These are phyloP conservation scores for Stegastes partitus DNA, from an alignment of 2,113 vertebrate species.

Conservation along the genomic window DNA sequence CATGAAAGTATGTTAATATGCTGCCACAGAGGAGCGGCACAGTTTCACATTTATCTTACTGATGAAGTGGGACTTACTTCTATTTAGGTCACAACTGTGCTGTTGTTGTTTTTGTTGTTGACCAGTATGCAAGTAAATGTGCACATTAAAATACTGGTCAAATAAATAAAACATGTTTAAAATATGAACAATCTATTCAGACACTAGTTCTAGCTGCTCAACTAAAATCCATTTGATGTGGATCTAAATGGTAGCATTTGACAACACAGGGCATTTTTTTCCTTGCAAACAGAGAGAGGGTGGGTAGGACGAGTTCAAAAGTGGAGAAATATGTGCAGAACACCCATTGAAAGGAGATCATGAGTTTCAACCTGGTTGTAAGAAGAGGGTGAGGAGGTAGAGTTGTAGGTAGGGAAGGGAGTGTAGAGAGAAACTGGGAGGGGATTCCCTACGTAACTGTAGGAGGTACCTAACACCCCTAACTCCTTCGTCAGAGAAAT, in stretches of 20 bases:
- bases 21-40: not conserved
- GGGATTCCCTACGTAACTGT: slow-evolving; percentile 59
- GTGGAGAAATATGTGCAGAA: slow-evolving; percentile 32
- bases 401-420: slow-evolving; percentile 3
- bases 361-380: slow-evolving; percentile 61
- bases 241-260: slow-evolving; percentile 59
- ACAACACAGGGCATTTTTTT: slow-evolving; percentile 33
- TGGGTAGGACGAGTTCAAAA: slow-evolving; percentile 9
- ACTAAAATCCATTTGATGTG: not conserved
- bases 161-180: not conserved
- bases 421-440: slow-evolving; percentile 29
- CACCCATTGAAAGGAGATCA: slow-evolving; percentile 56
- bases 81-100: not conserved
- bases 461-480: slow-evolving; percentile 48
- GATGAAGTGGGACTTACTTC: not conserved
- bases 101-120: not conserved
- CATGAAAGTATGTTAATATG: not conserved
- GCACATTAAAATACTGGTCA: not conserved
- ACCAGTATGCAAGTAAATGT: no score
- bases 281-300: slow-evolving; percentile 37
- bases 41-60: not conserved
- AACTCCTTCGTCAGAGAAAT: slow-evolving; percentile 66
- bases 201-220: no score
- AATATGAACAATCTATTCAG: not conserved
- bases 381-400: slow-evolving; percentile 32